Percentiles rank a stretch among this genome's conserved stretches.
Evolutionary conservation across 2,797 vertebrate genomes (phyloP).

Genomic region (Amphiprion clarkii): DNA sequence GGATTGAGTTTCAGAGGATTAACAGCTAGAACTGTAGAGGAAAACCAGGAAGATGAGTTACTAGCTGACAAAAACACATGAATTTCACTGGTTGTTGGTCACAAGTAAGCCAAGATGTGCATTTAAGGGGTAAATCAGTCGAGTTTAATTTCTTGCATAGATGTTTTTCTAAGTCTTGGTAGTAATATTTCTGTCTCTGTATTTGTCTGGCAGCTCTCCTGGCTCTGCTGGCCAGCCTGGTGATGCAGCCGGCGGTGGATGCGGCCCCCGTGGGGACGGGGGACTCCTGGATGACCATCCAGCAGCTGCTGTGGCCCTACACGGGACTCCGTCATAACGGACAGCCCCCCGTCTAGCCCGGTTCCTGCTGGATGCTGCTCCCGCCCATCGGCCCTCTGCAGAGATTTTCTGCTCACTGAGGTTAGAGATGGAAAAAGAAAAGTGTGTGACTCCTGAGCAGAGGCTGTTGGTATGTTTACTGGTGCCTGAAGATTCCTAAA

Average conservation of each 20-base stretch:
- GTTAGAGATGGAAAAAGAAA: conserved; percentile 14
- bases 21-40: no score
- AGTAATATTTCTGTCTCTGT: background rate
- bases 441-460: conserved; percentile 16
- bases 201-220: conserved; percentile 77
- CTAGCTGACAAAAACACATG: no score
- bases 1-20: no score
- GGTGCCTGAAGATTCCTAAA: conserved; percentile 67
- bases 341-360: conserved; percentile 89
- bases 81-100: no score
- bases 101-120: no score
- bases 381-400: conserved; percentile 22
- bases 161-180: background rate
- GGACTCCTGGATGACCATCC: conserved; percentile 92
- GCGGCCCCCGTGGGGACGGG: conserved; percentile 91
- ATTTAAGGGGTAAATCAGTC: no score
- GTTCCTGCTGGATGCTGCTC: conserved; percentile 9
- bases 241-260: conserved; percentile 90
- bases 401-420: conserved; percentile 17
- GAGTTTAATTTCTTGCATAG: no score
- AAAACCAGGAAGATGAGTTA: no score
- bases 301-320: conserved; percentile 95
- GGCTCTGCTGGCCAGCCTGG: conserved; percentile 89
- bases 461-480: conserved; percentile 47
- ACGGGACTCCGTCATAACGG: conserved; percentile 89